phyloP scores from a whole-genome alignment of 2,797 vertebrate species.

The Australoheros facetus region DNA sequence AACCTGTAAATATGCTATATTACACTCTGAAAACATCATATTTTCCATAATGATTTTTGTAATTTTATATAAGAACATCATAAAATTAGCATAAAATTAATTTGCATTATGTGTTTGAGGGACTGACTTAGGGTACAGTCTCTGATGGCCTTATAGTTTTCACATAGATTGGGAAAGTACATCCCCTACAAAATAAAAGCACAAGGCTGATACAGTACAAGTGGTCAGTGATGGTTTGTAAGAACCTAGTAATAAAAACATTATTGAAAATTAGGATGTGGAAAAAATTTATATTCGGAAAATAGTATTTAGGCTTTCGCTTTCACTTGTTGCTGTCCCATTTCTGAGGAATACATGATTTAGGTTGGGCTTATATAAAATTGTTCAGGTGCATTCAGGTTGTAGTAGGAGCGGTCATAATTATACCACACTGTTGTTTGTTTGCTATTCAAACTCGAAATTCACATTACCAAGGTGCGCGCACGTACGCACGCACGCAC shows the following conservation, averaged over 20 bases:
- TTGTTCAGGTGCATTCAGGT: not conserved
- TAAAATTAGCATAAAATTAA: not conserved
- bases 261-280: not conserved
- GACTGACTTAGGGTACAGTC: not conserved
- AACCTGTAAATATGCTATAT: not conserved
- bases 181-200: not conserved
- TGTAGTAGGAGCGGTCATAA: not conserved
- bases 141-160: too few relatives aligned
- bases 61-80: not conserved
- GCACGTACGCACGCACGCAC: not conserved
- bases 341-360: not conserved
- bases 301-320: not conserved
- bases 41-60: not conserved
- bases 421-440: not conserved
- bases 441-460: conserved; percentile 7
- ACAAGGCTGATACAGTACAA: not conserved
- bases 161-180: too few relatives aligned
- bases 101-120: not conserved
- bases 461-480: conserved; percentile 22
- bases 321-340: not conserved
- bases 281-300: not conserved
- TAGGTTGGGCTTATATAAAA: not conserved
- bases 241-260: not conserved
- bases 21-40: not conserved
- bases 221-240: not conserved